phyloP scores from a whole-genome alignment of 1,140 invertebrate species.

The Lordiphosa mommai region DNA sequence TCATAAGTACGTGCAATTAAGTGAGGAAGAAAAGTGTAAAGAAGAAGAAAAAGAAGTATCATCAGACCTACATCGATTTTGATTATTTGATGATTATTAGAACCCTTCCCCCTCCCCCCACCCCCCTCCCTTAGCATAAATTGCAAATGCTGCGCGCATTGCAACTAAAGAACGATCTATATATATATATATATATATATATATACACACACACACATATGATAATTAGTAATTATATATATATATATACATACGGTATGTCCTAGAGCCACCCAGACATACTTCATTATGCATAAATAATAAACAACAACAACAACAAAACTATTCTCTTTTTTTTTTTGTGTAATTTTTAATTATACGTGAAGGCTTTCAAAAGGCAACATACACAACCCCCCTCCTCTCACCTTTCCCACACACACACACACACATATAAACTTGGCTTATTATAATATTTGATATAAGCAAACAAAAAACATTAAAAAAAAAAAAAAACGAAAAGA shows the following conservation, averaged over 20 bases:
- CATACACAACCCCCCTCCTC: not conserved
- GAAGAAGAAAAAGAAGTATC: slow-evolving; percentile 9
- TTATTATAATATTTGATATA: slow-evolving; percentile 68
- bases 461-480: slow-evolving; percentile 36
- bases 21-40: slow-evolving; percentile 21
- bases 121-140: slow-evolving; percentile 29
- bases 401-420: slow-evolving; percentile 3
- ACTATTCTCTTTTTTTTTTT: not conserved
- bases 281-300: not conserved
- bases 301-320: no score
- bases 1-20: slow-evolving; percentile 66
- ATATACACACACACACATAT: slow-evolving; percentile 28
- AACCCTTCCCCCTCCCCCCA: not conserved
- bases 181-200: slow-evolving; percentile 18
- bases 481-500: slow-evolving; percentile 16
- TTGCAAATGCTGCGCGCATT: slow-evolving; percentile 17
- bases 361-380: slow-evolving; percentile 48
- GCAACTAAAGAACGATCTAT: slow-evolving; percentile 24
- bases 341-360: not conserved
- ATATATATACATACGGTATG: slow-evolving; percentile 14
- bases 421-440: slow-evolving; percentile 55
- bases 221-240: slow-evolving; percentile 44
- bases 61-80: slow-evolving; percentile 12
- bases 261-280: not conserved
- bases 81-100: slow-evolving; percentile 5